phyloP scores from a whole-genome alignment of 2,113 vertebrate species.

The Nerophis ophidion region DNA sequence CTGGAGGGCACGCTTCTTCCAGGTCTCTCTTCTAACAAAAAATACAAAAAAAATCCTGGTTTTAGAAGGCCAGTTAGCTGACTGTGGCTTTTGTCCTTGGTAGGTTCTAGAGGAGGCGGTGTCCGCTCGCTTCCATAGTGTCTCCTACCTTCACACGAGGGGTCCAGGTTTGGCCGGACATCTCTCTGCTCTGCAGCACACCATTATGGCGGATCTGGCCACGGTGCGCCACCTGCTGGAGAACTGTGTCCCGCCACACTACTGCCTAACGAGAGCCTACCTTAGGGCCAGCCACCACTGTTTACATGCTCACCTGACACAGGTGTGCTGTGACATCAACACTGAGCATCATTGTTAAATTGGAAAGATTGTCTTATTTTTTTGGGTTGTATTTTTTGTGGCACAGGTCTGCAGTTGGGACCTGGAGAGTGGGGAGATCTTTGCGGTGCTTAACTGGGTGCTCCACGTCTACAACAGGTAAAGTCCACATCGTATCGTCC shows the following conservation, averaged over 20 bases:
- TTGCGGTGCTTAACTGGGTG: slow-evolving; percentile 86
- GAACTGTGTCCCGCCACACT: slow-evolving; percentile 86
- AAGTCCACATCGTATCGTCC: neutral
- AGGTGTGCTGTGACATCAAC: slow-evolving; percentile 60
- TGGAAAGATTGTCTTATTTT: neutral
- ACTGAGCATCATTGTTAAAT: no score
- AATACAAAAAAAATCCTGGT: no score
- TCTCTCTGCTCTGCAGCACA: slow-evolving; percentile 79
- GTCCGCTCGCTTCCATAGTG: slow-evolving; percentile 61
- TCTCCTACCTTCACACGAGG: slow-evolving; percentile 70
- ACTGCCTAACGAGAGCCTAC: slow-evolving; percentile 78
- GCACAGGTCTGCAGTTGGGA: slow-evolving; percentile 79
- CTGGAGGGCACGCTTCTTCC: slow-evolving; percentile 84
- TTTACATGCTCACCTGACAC: slow-evolving; percentile 75
- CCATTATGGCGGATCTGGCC: slow-evolving; percentile 77
- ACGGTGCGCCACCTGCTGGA: slow-evolving; percentile 84
- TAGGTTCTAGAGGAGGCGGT: slow-evolving; percentile 75
- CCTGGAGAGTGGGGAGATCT: slow-evolving; percentile 85
- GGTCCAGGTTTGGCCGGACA: slow-evolving; percentile 78
- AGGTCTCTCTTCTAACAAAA: slow-evolving; percentile 42
- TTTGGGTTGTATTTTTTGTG: slow-evolving; percentile 40
- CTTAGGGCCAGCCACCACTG: slow-evolving; percentile 78
- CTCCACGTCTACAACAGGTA: slow-evolving; percentile 87
- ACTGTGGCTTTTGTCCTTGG: rapidly evolving
- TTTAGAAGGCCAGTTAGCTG: no score